phyloP scores from a whole-genome alignment of 2,113 vertebrate genomes.

The Cnemophilus loriae region DNA sequence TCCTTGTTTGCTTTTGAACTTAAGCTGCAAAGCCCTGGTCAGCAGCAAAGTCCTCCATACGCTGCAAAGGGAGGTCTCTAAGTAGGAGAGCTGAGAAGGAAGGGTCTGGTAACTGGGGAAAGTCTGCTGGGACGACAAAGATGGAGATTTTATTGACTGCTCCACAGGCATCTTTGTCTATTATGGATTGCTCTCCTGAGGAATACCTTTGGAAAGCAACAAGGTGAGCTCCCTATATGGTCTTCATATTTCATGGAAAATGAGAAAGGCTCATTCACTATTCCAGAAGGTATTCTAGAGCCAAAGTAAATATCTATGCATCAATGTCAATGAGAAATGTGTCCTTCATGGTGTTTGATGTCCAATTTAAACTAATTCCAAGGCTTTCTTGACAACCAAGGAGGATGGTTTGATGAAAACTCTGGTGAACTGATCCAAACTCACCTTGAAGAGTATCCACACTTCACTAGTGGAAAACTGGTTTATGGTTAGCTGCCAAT shows the following conservation, averaged over 20 bases:
- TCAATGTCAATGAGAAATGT: neutral
- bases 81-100: neutral
- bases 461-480: neutral
- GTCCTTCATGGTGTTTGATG: neutral
- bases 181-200: neutral
- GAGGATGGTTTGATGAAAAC: neutral
- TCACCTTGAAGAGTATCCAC: neutral
- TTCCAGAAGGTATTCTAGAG: neutral
- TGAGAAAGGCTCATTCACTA: too few relatives aligned
- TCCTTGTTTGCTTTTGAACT: neutral
- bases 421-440: neutral
- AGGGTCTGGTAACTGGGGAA: neutral
- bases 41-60: neutral
- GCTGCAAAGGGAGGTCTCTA: neutral
- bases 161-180: neutral
- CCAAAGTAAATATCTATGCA: neutral
- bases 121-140: neutral
- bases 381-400: neutral
- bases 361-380: neutral
- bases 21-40: neutral
- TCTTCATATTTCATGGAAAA: neutral
- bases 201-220: neutral
- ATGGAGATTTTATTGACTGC: neutral
- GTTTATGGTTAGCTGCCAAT: neutral
- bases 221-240: neutral